Conservation (phyloP, 2,113 vertebrate genomes). For the Motacilla tschutschensis region DNA sequence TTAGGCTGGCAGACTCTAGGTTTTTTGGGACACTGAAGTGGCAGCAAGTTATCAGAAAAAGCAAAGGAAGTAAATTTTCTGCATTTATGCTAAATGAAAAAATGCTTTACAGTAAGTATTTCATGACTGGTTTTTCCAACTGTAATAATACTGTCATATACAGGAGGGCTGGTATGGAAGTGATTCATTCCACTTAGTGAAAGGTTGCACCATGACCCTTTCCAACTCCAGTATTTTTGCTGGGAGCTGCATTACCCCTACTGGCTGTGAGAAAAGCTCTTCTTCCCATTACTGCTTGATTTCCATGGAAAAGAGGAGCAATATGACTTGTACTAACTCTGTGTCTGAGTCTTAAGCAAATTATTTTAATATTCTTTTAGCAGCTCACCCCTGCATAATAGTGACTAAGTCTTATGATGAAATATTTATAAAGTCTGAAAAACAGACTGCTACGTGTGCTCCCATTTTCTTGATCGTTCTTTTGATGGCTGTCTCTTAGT, state of each 20-base stretch:
- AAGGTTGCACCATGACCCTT: not conserved
- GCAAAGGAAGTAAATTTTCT: not conserved
- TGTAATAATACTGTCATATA: not conserved
- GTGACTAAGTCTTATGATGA: not conserved
- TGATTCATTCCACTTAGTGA: not conserved
- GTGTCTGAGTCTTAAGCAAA: not conserved
- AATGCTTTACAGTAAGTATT: not conserved
- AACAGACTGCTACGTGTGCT: not conserved
- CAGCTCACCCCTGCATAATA: not conserved
- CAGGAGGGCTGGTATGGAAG: not conserved
- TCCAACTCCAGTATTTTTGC: not conserved
- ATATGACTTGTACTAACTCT: not conserved
- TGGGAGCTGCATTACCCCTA: not conserved
- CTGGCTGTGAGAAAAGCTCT: not conserved
- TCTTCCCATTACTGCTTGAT: not conserved
- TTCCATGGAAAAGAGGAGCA: not conserved
- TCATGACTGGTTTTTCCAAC: not conserved
- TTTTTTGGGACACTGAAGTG: not conserved
- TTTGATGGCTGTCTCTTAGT: constrained; percentile 1
- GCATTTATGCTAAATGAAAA: not conserved
- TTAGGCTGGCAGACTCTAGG: not conserved
- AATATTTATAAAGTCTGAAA: constrained; percentile 22
- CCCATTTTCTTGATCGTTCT: not conserved
- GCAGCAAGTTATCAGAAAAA: not conserved
- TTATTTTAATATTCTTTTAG: constrained; percentile 5